These are phyloP conservation scores for Oreortyx pictus DNA, from an alignment of 2,797 vertebrate genomes.

Conservation along the genomic window DNA sequence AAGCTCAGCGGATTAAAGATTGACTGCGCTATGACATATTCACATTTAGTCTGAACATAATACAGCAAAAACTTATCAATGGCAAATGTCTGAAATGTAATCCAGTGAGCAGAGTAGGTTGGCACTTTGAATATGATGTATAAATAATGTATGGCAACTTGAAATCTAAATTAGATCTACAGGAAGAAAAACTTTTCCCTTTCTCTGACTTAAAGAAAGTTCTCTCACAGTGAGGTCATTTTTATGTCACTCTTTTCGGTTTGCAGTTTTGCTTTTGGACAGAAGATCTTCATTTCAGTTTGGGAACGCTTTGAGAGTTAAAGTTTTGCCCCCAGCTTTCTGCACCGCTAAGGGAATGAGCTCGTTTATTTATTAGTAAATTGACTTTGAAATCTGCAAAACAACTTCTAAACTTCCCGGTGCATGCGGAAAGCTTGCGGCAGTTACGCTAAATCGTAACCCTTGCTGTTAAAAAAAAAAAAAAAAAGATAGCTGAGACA, in stretches of 20 bases:
- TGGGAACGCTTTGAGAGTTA: background rate
- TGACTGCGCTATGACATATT: constrained; percentile 59
- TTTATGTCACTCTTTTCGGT: background rate
- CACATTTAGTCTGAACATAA: constrained; percentile 53
- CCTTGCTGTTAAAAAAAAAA: constrained; percentile 36
- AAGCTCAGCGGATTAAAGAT: constrained; percentile 62
- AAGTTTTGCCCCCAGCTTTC: constrained; percentile 15
- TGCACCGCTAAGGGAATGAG: constrained; percentile 25
- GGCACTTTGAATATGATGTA: constrained; percentile 61
- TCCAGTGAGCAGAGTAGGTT: constrained; percentile 24
- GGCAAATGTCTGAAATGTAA: constrained; percentile 73
- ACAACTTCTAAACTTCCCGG: constrained; percentile 64
- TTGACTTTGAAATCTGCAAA: constrained; percentile 67
- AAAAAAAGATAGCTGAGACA: constrained; percentile 43
- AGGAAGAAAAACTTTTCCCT: constrained; percentile 52
- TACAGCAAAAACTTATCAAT: constrained; percentile 59
- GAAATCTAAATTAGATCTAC: constrained; percentile 59
- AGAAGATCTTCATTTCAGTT: constrained; percentile 21
- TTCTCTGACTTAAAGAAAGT: constrained; percentile 56
- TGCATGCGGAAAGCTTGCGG: constrained; percentile 45
- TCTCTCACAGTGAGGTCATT: constrained; percentile 32
- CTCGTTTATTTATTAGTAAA: constrained; percentile 66
- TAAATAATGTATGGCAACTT: constrained; percentile 60
- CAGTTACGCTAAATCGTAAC: constrained; percentile 40
- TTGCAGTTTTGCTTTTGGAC: constrained; percentile 54